Base-by-base conservation (phyloP, 2,113 vertebrate species). In the Perca fluviatilis region DNA sequence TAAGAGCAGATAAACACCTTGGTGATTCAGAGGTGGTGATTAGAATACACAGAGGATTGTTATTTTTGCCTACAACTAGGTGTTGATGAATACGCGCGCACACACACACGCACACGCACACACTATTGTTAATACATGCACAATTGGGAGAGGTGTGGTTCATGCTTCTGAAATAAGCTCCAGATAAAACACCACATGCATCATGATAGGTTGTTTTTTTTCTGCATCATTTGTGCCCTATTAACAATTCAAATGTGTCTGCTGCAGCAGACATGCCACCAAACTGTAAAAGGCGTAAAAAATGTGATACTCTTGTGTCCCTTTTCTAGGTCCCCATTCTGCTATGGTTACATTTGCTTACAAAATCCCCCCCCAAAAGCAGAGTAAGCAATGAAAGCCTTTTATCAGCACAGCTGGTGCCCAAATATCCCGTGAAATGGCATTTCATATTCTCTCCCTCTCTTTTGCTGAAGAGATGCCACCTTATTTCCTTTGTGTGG, bases 391-490 rank as follows among this genome's bases (percentile, higher is more conserved):
- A 68, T 84, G 81, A 89, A 85, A 89, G 80, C 67, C 60, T 88
- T 92, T 91, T 74, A 92, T 91, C 86, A 74, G 54, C 85, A 75
- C 88, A 89, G 87, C 79, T 76, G 88, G 86, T 58, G 79, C 73
- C 83, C 80, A 85, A 89, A 88, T 86, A 88, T 71, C 71, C 77
- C 51, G 21, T 90, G 83, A 91, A 92, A 91, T 76, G 16, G 23
- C 87, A 74, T 91, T 92, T 92, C 90, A 90, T 89, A 90, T 90
- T 88, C 82, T 63, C 78, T 77, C 43, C 51, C 56, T 27, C 84
- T 87, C 65, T 58, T 57, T 58, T 6, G 73, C 85, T 70, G n/a
- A 82, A 50, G 73, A 83, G 72, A 83, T 67, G 69, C 80, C 78
- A 68, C 87, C 79, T 87, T 75, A 66, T 88, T 88, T 79, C 78